Base-by-base conservation (phyloP, 2,113 vertebrate genomes). In the Miniopterus natalensis region DNA sequence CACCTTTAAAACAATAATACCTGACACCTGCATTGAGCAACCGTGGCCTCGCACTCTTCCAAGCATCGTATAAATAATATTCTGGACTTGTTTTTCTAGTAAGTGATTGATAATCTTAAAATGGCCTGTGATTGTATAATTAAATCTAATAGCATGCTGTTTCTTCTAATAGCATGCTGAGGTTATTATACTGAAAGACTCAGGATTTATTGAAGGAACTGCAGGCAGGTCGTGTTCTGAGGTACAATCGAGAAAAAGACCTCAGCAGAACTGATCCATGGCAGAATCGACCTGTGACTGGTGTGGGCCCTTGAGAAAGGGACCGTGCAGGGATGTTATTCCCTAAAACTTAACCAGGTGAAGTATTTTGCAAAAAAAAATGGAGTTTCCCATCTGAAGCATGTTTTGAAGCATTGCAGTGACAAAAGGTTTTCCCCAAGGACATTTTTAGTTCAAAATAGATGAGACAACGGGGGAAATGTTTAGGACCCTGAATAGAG, bases 21-120 rank as follows among this genome's bases (percentile, higher is more conserved):
- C 53, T 21, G 14, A 29, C 21, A 31, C 66, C 51, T 49, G 6
- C 42, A 1, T 0, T 3, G 53, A 18, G 25, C 15, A 0, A 0
- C 45, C 1, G 8, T 45, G 47, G 31, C n/a, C 20, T 5, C 1
- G 0, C 1, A 1, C 1, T 21, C 23, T 17, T 4, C 66, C 36
- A 10, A 9, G 68, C 42, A 4, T 47, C 23, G 21, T 29, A 66
- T 15, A 23, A 11, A n/a, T 27, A 42, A 21, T 31, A 40, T 40
- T 20, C 20, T 4, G 53, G 9, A 25, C 36, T 10, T 12, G 1
- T 49, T 59, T 31, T 59, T n/a, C 31, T 4, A 11, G 8, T 15
- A 21, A 61, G 88, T 55, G 51, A 83, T n/a, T 21, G 59, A 77
- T 53, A 13, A 47, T 9, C 68, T 45, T 61, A 18, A 66, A 15